Evolutionary conservation across 2,113 vertebrate genomes (phyloP).

Genomic region (Cyphotilapia sp.): DNA sequence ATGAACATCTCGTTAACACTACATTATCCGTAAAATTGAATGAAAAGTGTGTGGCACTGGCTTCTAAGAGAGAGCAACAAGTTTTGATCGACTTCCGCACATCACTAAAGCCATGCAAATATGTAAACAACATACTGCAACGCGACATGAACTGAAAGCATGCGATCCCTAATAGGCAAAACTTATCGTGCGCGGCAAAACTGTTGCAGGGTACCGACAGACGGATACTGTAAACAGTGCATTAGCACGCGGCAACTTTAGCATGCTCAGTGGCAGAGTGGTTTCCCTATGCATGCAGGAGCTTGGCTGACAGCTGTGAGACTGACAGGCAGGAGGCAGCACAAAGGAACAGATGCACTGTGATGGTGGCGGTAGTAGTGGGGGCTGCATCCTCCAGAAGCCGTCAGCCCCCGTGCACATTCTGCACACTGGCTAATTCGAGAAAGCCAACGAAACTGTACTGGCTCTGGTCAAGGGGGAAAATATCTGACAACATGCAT

Average conservation of each 20-base stretch:
- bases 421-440: not conserved
- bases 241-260: not conserved
- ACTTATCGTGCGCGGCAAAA: not conserved
- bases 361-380: conserved; percentile 50
- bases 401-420: conserved; percentile 8
- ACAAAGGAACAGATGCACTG: conserved; percentile 74
- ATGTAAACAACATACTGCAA: not conserved
- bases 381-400: conserved; percentile 52
- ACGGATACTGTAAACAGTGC: conserved; percentile 27
- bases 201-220: not conserved
- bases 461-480: not conserved
- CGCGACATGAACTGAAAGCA: not conserved
- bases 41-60: not conserved
- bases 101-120: not conserved
- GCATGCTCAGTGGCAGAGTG: conserved; percentile 7
- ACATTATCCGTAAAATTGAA: not conserved
- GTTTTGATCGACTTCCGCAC: not conserved
- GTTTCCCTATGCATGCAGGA: conserved; percentile 29
- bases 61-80: not conserved
- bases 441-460: not conserved
- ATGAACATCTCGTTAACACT: not conserved
- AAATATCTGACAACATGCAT: not conserved
- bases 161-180: not conserved
- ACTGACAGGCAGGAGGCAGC: conserved; percentile 71
- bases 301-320: conserved; percentile 65